These are phyloP conservation scores for Trichomalopsis sarcophagae DNA, from an alignment of 1,140 invertebrate genomes.

Conservation along the genomic window DNA sequence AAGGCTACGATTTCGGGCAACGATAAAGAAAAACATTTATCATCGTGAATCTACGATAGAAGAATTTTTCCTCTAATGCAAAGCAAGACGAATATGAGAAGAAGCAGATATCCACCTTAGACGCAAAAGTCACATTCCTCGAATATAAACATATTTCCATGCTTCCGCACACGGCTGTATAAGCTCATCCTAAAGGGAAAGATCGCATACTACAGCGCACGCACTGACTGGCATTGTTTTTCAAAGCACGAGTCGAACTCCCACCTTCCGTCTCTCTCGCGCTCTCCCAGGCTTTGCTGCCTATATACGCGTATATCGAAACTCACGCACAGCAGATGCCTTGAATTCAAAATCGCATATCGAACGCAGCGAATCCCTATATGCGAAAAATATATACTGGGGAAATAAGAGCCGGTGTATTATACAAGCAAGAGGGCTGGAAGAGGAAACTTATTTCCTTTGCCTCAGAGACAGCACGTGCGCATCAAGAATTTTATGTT, in stretches of 20 bases:
- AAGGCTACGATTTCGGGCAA: too few species aligned
- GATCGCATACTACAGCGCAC: not conserved
- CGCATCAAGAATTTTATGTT: not conserved
- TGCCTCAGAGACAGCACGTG: not conserved
- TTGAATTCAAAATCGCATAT: constrained; percentile 50
- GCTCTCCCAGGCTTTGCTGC: not conserved
- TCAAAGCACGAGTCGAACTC: not conserved
- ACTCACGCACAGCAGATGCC: not conserved
- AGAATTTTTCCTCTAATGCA: too few species aligned
- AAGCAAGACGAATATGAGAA: too few species aligned
- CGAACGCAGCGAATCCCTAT: not conserved
- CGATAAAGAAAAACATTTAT: too few species aligned
- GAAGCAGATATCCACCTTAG: too few species aligned
- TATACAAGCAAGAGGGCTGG: not conserved
- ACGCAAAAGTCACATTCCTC: too few species aligned
- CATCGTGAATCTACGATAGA: too few species aligned
- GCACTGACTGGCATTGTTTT: constrained; percentile 27
- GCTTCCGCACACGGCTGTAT: too few species aligned
- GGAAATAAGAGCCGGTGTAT: constrained; percentile 10
- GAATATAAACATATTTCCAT: too few species aligned
- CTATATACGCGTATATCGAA: constrained; percentile 10
- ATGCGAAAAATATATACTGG: constrained; percentile 6
- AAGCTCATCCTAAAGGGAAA: not conserved
- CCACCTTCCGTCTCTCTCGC: not conserved
- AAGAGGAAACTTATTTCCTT: not conserved